A percentile compares a stretch with the other conserved stretches of the same genome.
phyloP scores from a whole-genome alignment of 2,113 vertebrate genomes.

The Hemicordylus capensis region DNA sequence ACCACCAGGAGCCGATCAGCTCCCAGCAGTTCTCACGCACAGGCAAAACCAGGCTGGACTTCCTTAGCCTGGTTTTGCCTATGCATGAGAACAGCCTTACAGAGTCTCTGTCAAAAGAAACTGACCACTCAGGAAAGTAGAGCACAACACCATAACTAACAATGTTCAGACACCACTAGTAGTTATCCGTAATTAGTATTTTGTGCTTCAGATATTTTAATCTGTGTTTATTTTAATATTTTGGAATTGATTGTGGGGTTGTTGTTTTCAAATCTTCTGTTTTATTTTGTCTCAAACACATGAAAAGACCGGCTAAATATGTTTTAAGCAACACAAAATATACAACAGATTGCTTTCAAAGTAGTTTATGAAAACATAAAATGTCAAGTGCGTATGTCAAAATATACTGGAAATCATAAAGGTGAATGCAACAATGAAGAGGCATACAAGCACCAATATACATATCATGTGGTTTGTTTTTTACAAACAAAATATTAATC shows the following conservation, averaged over 20 bases:
- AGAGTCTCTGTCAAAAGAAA: neutral
- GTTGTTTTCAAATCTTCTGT: neutral
- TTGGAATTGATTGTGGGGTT: neutral
- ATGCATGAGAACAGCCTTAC: too few relatives aligned
- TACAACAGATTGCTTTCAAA: neutral
- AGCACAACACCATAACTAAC: neutral
- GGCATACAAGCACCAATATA: neutral
- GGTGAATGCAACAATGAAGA: neutral
- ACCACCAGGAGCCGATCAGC: too few relatives aligned
- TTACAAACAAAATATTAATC: neutral
- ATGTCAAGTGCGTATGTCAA: neutral
- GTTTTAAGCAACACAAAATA: neutral
- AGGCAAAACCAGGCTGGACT: too few relatives aligned
- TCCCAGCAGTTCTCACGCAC: too few relatives aligned
- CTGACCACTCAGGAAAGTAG: neutral
- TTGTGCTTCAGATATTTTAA: neutral
- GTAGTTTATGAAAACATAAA: neutral
- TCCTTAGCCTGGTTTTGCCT: too few relatives aligned
- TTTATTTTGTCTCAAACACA: neutral
- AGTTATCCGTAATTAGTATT: too few relatives aligned
- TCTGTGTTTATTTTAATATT: neutral
- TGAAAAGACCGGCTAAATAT: neutral
- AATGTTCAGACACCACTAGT: too few relatives aligned
- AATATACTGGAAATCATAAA: neutral
- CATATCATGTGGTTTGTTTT: constrained; percentile 10